These are phyloP conservation scores for Echinops telfairi DNA, from an alignment of 2,113 vertebrate genomes.

Conservation along the genomic window DNA sequence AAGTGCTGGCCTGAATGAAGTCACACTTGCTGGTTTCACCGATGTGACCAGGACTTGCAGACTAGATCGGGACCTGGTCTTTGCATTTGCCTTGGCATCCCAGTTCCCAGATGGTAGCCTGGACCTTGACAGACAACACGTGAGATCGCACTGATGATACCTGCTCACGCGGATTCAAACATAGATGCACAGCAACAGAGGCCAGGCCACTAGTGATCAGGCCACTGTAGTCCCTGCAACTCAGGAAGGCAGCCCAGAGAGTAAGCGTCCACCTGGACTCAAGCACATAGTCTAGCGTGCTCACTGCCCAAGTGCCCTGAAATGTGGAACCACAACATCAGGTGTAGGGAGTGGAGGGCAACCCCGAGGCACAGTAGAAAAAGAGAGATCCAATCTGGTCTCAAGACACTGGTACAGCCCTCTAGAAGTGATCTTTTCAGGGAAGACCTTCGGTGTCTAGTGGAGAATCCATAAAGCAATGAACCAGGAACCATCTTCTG, in stretches of 20 bases:
- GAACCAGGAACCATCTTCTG: background rate
- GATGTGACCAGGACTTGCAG: background rate
- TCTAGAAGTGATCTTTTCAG: background rate
- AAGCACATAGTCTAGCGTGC: background rate
- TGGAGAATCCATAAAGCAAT: background rate
- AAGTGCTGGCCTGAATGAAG: background rate
- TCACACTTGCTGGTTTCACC: background rate
- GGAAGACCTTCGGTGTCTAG: background rate
- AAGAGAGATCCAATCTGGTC: fast-evolving
- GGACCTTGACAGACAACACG: too few relatives aligned
- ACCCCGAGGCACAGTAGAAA: too few relatives aligned
- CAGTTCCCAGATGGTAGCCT: background rate
- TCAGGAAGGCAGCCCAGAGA: background rate
- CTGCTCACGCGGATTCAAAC: background rate
- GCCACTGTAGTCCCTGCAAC: background rate
- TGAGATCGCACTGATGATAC: background rate
- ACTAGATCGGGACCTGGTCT: background rate
- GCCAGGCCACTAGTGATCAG: too few relatives aligned
- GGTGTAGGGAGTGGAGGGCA: too few relatives aligned
- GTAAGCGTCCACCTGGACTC: background rate
- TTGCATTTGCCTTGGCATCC: background rate
- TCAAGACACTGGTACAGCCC: background rate
- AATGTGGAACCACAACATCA: too few relatives aligned
- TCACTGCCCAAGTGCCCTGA: background rate
- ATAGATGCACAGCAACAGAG: background rate